Evolutionary conservation across 1,140 invertebrate genomes (phyloP).

Genomic region (Drosophila varians): DNA sequence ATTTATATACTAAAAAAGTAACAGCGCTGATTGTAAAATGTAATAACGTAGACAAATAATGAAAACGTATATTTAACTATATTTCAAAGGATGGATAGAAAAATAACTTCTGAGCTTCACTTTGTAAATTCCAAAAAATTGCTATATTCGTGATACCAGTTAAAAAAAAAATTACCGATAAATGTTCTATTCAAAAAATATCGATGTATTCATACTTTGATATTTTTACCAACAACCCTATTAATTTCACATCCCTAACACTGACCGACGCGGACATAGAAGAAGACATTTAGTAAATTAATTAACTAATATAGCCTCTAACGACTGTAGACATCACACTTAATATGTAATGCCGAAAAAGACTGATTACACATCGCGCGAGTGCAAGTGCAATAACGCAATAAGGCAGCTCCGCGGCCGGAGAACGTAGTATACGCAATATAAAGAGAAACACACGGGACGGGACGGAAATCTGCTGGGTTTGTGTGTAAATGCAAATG

Average conservation of each 20-base stretch:
- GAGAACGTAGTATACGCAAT: slow-evolving; percentile 39
- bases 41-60: too few species aligned
- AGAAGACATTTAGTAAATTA: slow-evolving; percentile 41
- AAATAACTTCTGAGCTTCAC: too few species aligned
- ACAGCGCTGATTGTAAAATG: too few species aligned
- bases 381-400: slow-evolving; percentile 68
- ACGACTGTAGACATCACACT: slow-evolving; percentile 11
- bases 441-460: slow-evolving; percentile 18
- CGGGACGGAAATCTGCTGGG: slow-evolving; percentile 27
- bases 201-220: too few species aligned
- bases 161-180: too few species aligned
- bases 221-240: not conserved
- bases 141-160: too few species aligned
- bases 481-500: slow-evolving; percentile 65
- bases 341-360: slow-evolving; percentile 45
- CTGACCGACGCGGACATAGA: slow-evolving; percentile 1
- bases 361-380: slow-evolving; percentile 44
- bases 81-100: too few species aligned
- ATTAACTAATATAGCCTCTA: slow-evolving; percentile 34
- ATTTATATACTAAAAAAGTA: too few species aligned
- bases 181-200: too few species aligned
- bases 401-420: slow-evolving; percentile 6
- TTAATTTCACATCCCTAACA: not conserved
- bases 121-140: too few species aligned
- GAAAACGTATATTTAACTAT: too few species aligned